Evolutionary conservation across 2,113 vertebrate species (phyloP), one percentile per base, ranked within the genome.

Genomic region (Strix aluco): DNA sequence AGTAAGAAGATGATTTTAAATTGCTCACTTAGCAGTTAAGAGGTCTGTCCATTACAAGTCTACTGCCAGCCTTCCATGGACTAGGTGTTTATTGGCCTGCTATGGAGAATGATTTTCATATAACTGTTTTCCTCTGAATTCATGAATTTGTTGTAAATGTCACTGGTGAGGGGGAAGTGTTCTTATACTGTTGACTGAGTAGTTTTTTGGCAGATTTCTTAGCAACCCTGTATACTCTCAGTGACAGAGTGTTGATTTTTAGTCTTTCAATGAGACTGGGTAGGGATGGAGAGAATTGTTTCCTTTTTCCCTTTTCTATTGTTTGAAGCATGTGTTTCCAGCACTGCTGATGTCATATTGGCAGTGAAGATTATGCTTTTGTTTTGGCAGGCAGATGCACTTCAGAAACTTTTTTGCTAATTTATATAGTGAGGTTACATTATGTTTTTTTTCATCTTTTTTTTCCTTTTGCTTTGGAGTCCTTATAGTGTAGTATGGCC

Each of bases 171-270:
- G 92, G 18, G 15, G 8, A 92, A 91, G 15, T 78, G 47, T 77
- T 94, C 58, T 69, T 87, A 59, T 7, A 81, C 13, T 80, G 44
- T 61, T 81, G 71, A 55, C 52, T 72, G 81, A 94, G 55, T 66
- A 66, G 40, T 22, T 86, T 75, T 85, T 95, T 95, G 88, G 40
- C 86, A 92, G 57, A 49, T 52, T 96, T 95, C 46, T 86, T 65
- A 92, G 55, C 58, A 91, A 46, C 25, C 11, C 83, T 92, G 40
- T 65, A 84, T 75, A 81, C n/a, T 59, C 29, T 73, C 46, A 74
- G 36, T 75, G 82, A 92, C 67, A 92, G 30, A 40, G 66, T 61
- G 78, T 77, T 96, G 87, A 82, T 78, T 93, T 88, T 86, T 23
- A 95, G 44, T 63, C n/a, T 81, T 90, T 23, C 51, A 77, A 18